Evolutionary conservation across 2,888 invertebrate species (phyloP), one percentile per base, ranked within the genome.

Genomic region (Tanaodytes sp.): DNA sequence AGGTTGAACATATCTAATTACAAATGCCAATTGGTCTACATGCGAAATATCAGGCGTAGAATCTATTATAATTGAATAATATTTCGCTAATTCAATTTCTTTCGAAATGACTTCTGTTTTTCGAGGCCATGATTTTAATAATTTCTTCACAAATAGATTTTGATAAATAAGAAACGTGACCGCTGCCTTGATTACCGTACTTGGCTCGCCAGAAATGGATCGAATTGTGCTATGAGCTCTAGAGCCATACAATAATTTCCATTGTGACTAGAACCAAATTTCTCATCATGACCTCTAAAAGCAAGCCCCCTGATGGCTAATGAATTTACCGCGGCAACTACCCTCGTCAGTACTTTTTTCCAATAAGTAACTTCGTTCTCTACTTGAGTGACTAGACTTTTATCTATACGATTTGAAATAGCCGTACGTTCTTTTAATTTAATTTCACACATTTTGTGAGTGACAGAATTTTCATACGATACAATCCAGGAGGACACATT

Each of bases 101-200:
- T 45, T 33, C 5, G 59, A 49, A 15, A 78, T 33, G 19, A 4
- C 14, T 15, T 18, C 33, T 12, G 9, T 77, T 69, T 75, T 75
- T 75, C 30, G 75, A 31, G 27, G 71, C 73, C 74, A 82, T 76
- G 20, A 80, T 59, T 36, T 45, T 27, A 72, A 79, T 79, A 49
- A 81, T 73, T 58, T 80, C 77, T 63, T 81, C 78, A 55, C 78
- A 79, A 51, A 76, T 66, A 31, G 76, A 77, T 69, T 73, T 74
- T 6, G 48, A 59, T 20, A 49, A 20, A 49, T 59, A 49, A 1
- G 42, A 49, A 33, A n/a, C 9, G n/a, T 48, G 15, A 3, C 49
- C 59, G 36, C 48, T 59, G 2, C 40, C 51, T 61, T 61, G 49
- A 51, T 61, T 61, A 23, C 31, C 36, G 18, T 61, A 31, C 57